These are phyloP conservation scores for Talpa occidentalis DNA, from an alignment of 2,113 vertebrate species.

Conservation along the genomic window DNA sequence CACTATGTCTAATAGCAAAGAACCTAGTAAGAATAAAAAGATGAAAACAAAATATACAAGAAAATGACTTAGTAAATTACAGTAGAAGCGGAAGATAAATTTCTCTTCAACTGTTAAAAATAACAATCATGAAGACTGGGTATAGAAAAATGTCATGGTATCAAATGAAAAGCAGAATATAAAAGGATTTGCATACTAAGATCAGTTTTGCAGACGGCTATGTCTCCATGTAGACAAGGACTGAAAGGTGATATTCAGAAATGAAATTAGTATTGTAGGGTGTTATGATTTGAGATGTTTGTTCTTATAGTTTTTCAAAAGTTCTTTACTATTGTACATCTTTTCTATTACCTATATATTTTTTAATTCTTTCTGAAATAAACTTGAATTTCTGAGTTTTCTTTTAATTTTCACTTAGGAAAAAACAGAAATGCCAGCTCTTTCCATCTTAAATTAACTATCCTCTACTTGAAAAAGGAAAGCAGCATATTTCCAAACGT, in stretches of 20 bases:
- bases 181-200: background rate
- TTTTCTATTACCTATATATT: constrained; percentile 2
- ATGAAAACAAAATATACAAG: background rate
- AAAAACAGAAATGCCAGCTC: background rate
- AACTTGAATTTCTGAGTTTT: constrained; percentile 53
- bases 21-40: constrained; percentile 24
- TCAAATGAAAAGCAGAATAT: constrained; percentile 51
- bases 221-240: background rate
- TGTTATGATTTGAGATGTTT: constrained; percentile 8
- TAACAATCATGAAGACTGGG: background rate
- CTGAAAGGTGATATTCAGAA: constrained; percentile 35
- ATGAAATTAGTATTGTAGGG: background rate
- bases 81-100: constrained; percentile 34
- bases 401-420: constrained; percentile 20
- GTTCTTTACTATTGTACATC: background rate
- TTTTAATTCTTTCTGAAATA: constrained; percentile 52
- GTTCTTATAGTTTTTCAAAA: background rate
- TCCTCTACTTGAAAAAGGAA: constrained; percentile 34
- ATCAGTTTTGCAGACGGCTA: background rate
- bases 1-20: constrained; percentile 54
- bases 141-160: background rate
- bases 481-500: background rate
- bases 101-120: constrained; percentile 41
- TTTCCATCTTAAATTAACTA: constrained; percentile 22
- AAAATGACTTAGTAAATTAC: constrained; percentile 44